A percentile compares a stretch with the other conserved stretches of the same genome.
phyloP scores from a whole-genome alignment of 35 echinoderm and acorn worm species.

The Acanthaster planci region DNA sequence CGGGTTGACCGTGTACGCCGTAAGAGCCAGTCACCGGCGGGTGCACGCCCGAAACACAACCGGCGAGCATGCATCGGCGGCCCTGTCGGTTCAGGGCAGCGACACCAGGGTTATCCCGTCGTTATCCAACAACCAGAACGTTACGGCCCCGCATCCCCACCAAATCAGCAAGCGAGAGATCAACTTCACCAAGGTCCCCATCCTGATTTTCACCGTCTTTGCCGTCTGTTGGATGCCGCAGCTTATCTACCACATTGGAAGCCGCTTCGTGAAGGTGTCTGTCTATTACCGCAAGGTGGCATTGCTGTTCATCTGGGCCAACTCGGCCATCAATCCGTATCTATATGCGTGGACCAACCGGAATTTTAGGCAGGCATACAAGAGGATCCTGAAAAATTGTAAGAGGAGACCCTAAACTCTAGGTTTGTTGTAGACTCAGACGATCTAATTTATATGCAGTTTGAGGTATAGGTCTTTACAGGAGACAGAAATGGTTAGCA shows the following conservation, averaged over 20 bases:
- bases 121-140: background rate
- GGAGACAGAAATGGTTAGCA: too few relatives aligned
- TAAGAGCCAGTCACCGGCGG: slow-evolving; percentile 43
- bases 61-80: background rate
- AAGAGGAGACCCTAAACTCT: background rate
- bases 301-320: slow-evolving; percentile 62
- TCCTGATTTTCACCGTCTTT: slow-evolving; percentile 71
- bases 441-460: too few relatives aligned
- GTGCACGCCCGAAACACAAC: slow-evolving; percentile 35
- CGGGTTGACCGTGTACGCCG: slow-evolving; percentile 62
- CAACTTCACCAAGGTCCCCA: slow-evolving; percentile 58
- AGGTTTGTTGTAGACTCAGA: too few relatives aligned
- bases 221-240: slow-evolving; percentile 78
- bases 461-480: too few relatives aligned
- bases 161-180: slow-evolving; percentile 61
- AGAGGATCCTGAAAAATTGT: background rate
- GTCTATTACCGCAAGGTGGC: slow-evolving; percentile 44
- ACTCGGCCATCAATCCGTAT: slow-evolving; percentile 73
- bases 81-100: background rate
- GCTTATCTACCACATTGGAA: slow-evolving; percentile 50
- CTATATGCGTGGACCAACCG: slow-evolving; percentile 83
- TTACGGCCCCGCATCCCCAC: background rate
- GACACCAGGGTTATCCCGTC: background rate
- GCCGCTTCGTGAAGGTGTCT: slow-evolving; percentile 37
- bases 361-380: slow-evolving; percentile 69